Conservation (phyloP, 2,888 invertebrate genomes). For the Sinelater perroti region DNA sequence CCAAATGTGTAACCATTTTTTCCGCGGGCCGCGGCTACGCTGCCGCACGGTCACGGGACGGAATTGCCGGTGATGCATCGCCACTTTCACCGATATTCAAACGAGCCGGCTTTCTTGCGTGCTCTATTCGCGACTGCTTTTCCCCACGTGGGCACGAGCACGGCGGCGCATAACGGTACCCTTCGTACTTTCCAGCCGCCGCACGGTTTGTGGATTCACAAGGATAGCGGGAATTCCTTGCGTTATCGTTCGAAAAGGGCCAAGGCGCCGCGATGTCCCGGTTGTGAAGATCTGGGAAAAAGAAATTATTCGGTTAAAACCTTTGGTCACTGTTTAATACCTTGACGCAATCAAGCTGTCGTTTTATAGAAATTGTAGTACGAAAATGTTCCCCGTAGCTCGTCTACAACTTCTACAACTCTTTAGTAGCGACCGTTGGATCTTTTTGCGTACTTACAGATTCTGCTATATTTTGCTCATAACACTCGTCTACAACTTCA, state of each 20-base stretch:
- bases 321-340: too few relatives aligned
- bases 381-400: too few relatives aligned
- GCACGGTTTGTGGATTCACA: background rate
- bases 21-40: background rate
- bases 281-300: too few relatives aligned
- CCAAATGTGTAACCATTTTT: background rate
- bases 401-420: too few relatives aligned
- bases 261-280: too few relatives aligned
- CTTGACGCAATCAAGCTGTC: too few relatives aligned
- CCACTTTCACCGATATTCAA: background rate
- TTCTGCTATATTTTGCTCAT: too few relatives aligned
- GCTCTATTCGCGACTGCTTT: background rate
- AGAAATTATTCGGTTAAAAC: too few relatives aligned
- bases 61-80: slow-evolving; percentile 20
- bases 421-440: too few relatives aligned
- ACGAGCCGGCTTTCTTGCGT: slow-evolving; percentile 2
- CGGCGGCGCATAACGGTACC: slow-evolving; percentile 5
- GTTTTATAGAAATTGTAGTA: too few relatives aligned
- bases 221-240: background rate
- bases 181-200: background rate
- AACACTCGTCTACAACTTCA: too few relatives aligned
- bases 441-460: too few relatives aligned
- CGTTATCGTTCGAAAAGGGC: background rate
- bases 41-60: background rate
- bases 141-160: background rate